Percentiles rank a stretch among this genome's conserved stretches.
phyloP scores from a whole-genome alignment of 1,140 invertebrate genomes.

The Odontomachus brunneus region DNA sequence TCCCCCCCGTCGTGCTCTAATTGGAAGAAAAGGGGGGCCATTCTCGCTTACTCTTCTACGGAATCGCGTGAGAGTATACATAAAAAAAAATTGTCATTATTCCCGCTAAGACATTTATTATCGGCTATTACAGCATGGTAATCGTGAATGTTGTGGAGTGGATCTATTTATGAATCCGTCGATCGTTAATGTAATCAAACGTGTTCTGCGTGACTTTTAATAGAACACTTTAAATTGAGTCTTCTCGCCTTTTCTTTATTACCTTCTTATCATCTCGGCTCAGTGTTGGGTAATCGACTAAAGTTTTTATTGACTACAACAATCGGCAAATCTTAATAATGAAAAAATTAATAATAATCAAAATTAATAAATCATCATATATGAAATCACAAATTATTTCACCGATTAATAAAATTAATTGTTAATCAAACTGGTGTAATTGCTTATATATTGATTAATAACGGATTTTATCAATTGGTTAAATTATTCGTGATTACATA shows the following conservation, averaged over 20 bases:
- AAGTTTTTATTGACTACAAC: too few relatives aligned
- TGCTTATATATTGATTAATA: too few relatives aligned
- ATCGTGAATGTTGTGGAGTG: slow-evolving; percentile 82
- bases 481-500: too few relatives aligned
- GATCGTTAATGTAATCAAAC: slow-evolving; percentile 84
- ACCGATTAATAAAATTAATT: too few relatives aligned
- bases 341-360: too few relatives aligned
- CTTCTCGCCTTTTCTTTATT: slow-evolving; percentile 49
- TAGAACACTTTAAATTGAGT: slow-evolving; percentile 82
- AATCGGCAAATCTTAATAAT: too few relatives aligned
- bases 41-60: slow-evolving; percentile 69
- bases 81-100: slow-evolving; percentile 75
- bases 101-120: slow-evolving; percentile 75
- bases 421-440: too few relatives aligned
- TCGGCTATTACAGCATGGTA: slow-evolving; percentile 78
- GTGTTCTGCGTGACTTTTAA: slow-evolving; percentile 84
- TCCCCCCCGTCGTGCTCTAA: slow-evolving; percentile 50
- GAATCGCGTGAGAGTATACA: slow-evolving; percentile 66
- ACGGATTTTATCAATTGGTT: too few relatives aligned
- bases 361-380: too few relatives aligned
- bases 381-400: too few relatives aligned
- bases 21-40: slow-evolving; percentile 59
- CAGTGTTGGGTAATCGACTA: too few relatives aligned
- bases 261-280: background rate
- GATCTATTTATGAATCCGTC: slow-evolving; percentile 83